Evolutionary conservation across 2,888 invertebrate genomes (phyloP).

Genomic region (Zele albiditarsus): DNA sequence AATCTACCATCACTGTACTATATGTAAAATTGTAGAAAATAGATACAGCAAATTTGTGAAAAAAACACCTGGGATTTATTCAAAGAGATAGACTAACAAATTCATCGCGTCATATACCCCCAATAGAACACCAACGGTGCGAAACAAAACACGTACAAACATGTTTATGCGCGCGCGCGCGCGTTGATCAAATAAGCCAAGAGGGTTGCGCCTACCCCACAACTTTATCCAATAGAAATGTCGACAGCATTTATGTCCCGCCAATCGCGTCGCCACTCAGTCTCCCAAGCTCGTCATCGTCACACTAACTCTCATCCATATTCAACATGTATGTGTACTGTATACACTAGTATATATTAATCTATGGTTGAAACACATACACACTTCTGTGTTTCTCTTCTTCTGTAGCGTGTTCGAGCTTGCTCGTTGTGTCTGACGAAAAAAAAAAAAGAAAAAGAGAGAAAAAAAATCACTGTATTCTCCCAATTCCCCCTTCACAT

Average conservation of each 20-base stretch:
- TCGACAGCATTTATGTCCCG: slow-evolving; percentile 33
- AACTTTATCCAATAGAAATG: slow-evolving; percentile 55
- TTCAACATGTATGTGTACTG: background rate
- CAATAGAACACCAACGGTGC: too few relatives aligned
- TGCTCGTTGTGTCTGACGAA: slow-evolving; percentile 12
- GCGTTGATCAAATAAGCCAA: slow-evolving; percentile 52
- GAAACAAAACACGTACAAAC: background rate
- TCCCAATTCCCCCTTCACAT: background rate
- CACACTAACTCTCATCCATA: slow-evolving; percentile 41
- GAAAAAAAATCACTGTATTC: slow-evolving; percentile 16
- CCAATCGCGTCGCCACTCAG: slow-evolving; percentile 49
- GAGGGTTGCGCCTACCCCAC: slow-evolving; percentile 64
- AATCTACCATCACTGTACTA: too few relatives aligned
- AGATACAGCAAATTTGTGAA: background rate
- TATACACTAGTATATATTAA: too few relatives aligned
- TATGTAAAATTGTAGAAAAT: too few relatives aligned
- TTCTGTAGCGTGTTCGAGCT: slow-evolving; percentile 30
- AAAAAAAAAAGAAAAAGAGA: slow-evolving; percentile 42
- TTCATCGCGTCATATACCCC: background rate
- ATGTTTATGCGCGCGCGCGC: slow-evolving; percentile 41
- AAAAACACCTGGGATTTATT: background rate
- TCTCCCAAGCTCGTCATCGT: slow-evolving; percentile 39
- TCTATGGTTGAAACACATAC: too few relatives aligned
- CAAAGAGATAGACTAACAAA: slow-evolving; percentile 4
- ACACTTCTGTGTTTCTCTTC: slow-evolving; percentile 38